Base-by-base conservation (phyloP, 2,113 vertebrate genomes). In the Phocoena sinus region DNA sequence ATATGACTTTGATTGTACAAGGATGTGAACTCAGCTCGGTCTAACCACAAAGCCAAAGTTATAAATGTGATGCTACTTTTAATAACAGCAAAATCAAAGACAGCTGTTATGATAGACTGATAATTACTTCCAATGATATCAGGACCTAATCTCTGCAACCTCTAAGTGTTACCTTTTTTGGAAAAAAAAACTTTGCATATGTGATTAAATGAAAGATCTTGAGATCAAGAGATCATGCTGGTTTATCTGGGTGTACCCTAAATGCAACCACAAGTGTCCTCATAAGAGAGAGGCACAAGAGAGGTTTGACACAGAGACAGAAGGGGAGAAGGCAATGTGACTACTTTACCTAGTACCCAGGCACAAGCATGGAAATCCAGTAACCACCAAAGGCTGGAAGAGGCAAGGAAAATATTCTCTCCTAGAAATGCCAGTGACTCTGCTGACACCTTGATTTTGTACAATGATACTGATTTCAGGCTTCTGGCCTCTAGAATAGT, bases 41-140 rank as follows among this genome's bases (percentile, higher is more conserved):
- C 67, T n/a, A 94, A 86, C 41, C 26, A 74, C 31, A 86, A 58
- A 93, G 74, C 17, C 26, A 84, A 90, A 90, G 73, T 92, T 95
- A 68, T 82, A 77, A 96, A 47, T 33, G 38, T 60, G 18, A 38
- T 85, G 33, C 11, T 89, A 77, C 23, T 8, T 82, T 95, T 65
- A 89, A 26, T 28, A 89, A 67, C 10, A 89, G 47, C 25, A 86
- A 33, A 5, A 79, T 9, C 50, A 93, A 58, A 53, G 47, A 50
- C 36, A 56, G 12, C 4, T 58, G 23, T 56, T 53, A 77, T 23
- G n/a, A n/a, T 62, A 77, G 20, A 26, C 31, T 50, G 21, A 94
- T 70, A 91, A 81, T 89, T 85, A 12, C 38, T 56, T 73, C 33
- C 2, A 31, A 68, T 56, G 1, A 74, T 88, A 36, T n/a, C 8